Evolutionary conservation across 1,140 invertebrate genomes (phyloP).

Genomic region (Hypothenemus hampei): DNA sequence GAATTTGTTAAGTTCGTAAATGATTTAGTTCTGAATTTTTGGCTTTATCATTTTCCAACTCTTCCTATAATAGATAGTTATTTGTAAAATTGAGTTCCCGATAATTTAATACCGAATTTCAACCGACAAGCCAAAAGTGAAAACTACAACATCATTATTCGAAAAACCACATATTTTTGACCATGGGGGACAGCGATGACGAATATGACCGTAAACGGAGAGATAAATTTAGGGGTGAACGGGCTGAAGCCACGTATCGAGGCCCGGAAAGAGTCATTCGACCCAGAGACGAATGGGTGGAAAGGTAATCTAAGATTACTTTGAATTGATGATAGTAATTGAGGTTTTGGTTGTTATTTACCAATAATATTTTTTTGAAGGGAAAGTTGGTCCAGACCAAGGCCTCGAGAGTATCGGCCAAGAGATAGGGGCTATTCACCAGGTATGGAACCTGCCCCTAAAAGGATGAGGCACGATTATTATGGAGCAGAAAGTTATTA

Average conservation of each 20-base stretch:
- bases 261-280: slow-evolving; percentile 68
- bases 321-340: not conserved
- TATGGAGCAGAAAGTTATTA: slow-evolving; percentile 46
- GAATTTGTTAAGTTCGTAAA: no score
- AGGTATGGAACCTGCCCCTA: slow-evolving; percentile 74
- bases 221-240: slow-evolving; percentile 85
- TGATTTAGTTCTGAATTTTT: no score
- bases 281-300: slow-evolving; percentile 69
- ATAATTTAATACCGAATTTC: no score
- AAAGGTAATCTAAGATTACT: slow-evolving; percentile 49
- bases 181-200: slow-evolving; percentile 86
- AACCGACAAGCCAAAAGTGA: no score
- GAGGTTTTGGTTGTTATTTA: not conserved
- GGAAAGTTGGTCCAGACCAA: slow-evolving; percentile 56
- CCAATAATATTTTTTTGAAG: slow-evolving; percentile 36
- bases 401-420: slow-evolving; percentile 60
- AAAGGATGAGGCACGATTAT: slow-evolving; percentile 70
- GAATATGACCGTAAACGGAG: slow-evolving; percentile 83
- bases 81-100: no score
- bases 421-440: slow-evolving; percentile 66
- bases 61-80: no score
- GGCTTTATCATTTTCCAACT: no score
- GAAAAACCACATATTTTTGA: no score
- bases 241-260: slow-evolving; percentile 71
- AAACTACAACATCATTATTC: no score